These are phyloP conservation scores for Nothocercus nigrocapillus DNA, from an alignment of 2,113 vertebrate genomes.

Conservation along the genomic window DNA sequence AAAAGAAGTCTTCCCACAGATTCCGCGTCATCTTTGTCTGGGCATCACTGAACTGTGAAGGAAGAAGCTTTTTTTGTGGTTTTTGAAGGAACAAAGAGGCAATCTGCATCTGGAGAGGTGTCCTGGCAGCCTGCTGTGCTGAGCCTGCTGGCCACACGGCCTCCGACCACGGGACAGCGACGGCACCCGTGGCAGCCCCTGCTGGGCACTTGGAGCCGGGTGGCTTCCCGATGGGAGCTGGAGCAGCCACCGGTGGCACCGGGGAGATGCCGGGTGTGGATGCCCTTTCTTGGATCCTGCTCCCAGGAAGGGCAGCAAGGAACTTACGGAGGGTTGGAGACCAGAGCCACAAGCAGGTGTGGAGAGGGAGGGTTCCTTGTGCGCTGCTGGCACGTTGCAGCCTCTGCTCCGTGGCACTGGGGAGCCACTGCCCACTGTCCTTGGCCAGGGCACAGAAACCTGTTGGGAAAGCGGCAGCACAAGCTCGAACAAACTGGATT, in stretches of 20 bases:
- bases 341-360: neutral
- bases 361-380: neutral
- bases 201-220: too few species aligned
- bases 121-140: constrained; percentile 12
- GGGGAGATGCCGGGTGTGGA: neutral
- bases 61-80: constrained; percentile 45
- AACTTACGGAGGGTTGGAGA: neutral
- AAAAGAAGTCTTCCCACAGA: constrained; percentile 60
- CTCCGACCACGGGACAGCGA: too few species aligned
- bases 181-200: too few species aligned
- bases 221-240: too few species aligned
- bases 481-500: neutral
- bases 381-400: neutral
- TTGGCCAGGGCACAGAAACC: neutral
- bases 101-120: constrained; percentile 59
- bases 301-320: neutral
- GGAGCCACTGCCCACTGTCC: neutral
- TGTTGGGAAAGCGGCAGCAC: neutral
- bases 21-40: constrained; percentile 62
- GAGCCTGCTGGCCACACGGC: neutral
- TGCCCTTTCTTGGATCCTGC: neutral
- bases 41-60: constrained; percentile 51
- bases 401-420: too few species aligned
- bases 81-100: constrained; percentile 58
- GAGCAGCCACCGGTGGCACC: too few species aligned